Percentiles rank a stretch among this genome's conserved stretches.
These are phyloP conservation scores for Elmis aenea DNA, from an alignment of 2,888 invertebrate genomes.

Conservation along the genomic window DNA sequence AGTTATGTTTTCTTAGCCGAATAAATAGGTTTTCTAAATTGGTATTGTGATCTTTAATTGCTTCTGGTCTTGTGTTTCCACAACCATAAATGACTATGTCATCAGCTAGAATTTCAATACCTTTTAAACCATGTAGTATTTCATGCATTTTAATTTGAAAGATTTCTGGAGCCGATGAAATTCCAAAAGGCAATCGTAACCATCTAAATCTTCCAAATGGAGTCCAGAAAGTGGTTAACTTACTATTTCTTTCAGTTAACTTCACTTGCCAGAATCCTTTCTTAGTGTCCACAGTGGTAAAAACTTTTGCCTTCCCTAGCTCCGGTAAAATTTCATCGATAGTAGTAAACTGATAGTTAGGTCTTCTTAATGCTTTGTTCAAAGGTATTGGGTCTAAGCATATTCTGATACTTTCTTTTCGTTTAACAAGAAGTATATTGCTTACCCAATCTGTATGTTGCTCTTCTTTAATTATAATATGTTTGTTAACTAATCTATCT, in stretches of 20 bases:
- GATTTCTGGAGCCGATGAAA: conserved; percentile 3
- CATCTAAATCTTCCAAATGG: conserved; percentile 5
- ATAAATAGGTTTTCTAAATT: conserved; percentile 13
- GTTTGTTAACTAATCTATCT: conserved; percentile 8
- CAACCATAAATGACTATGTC: conserved; percentile 13
- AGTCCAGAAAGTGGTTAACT: too few species aligned
- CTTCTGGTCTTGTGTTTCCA: conserved; percentile 11
- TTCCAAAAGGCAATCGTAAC: conserved; percentile 7
- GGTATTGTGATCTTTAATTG: conserved; percentile 18
- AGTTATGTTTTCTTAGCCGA: conserved; percentile 12
- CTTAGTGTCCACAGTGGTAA: conserved; percentile 18
- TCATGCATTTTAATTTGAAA: conserved; percentile 11
- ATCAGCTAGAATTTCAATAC: conserved; percentile 12
- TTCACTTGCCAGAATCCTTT: conserved; percentile 23
- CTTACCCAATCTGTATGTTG: conserved; percentile 15
- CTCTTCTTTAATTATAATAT: conserved; percentile 12
- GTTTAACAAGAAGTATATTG: conserved; percentile 14
- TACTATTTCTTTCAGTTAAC: conserved; percentile 9
- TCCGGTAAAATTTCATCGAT: conserved; percentile 16
- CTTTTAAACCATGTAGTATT: conserved; percentile 11
- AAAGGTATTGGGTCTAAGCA: conserved; percentile 15
- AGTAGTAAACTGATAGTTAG: conserved; percentile 16
- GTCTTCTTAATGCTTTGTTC: conserved; percentile 13
- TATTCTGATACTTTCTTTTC: conserved; percentile 11
- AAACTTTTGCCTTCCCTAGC: conserved; percentile 16